These are phyloP conservation scores for Nemopilema nomurai DNA, from an alignment of 30 jellyfish, hydroid and myxozoan species.

Conservation along the genomic window DNA sequence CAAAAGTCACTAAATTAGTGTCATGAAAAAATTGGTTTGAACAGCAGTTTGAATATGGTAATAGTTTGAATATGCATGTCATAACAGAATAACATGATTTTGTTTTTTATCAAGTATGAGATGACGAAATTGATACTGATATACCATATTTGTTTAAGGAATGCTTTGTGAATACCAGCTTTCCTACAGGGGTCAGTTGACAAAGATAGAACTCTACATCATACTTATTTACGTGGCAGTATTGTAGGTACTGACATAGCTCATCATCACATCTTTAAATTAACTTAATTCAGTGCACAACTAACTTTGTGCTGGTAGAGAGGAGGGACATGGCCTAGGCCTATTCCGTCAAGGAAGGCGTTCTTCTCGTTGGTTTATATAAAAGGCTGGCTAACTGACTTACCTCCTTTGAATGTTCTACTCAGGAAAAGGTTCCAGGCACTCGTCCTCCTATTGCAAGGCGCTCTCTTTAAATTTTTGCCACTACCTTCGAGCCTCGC, in stretches of 20 bases:
- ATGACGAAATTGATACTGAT: background rate
- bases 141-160: background rate
- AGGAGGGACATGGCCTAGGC: background rate
- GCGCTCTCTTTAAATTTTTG: slow-evolving; percentile 14
- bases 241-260: background rate
- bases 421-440: slow-evolving; percentile 22
- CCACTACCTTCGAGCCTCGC: slow-evolving; percentile 12
- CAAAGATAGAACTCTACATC: background rate
- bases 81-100: background rate
- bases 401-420: slow-evolving; percentile 20
- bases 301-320: background rate
- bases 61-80: background rate
- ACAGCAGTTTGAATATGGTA: background rate
- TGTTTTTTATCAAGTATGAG: background rate
- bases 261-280: background rate
- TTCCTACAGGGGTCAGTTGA: background rate
- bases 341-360: no score
- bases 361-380: background rate
- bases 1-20: background rate
- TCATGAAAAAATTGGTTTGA: background rate
- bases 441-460: slow-evolving; percentile 17
- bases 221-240: background rate
- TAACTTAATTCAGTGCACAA: background rate
- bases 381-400: slow-evolving; percentile 4
- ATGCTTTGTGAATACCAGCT: background rate